A percentile compares a stretch with the other conserved stretches of the same genome.
Evolutionary conservation across 2,797 vertebrate genomes (phyloP).

Genomic region (Natrix natrix): DNA sequence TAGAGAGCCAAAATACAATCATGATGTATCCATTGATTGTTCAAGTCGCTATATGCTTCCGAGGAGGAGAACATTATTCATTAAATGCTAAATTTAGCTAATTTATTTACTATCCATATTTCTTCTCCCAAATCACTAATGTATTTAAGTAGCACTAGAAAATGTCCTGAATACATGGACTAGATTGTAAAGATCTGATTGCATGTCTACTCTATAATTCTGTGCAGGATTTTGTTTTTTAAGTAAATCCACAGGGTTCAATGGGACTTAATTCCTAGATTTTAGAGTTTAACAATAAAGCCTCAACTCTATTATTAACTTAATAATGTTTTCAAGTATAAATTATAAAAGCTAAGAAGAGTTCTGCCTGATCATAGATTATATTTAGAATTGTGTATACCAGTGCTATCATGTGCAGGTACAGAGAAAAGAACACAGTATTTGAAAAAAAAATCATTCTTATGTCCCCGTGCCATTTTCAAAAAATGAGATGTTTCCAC

Average conservation of each 20-base stretch:
- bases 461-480: not conserved
- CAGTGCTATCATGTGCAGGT: not conserved
- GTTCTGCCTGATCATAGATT: not conserved
- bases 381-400: not conserved
- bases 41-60: not conserved
- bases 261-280: not conserved
- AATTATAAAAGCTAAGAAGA: not conserved
- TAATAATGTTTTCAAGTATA: not conserved
- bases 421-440: not conserved
- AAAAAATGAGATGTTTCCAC: slow-evolving; percentile 7
- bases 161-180: not conserved
- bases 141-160: not conserved
- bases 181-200: not conserved
- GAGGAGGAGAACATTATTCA: no score
- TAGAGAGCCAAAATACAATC: not conserved
- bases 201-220: not conserved
- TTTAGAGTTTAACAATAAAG: not conserved
- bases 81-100: not conserved
- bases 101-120: not conserved
- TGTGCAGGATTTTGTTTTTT: not conserved
- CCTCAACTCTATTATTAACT: not conserved
- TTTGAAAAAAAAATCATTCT: not conserved
- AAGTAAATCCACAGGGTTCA: not conserved
- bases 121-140: not conserved
- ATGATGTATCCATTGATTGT: not conserved